Conservation (phyloP, 1,140 invertebrate genomes). For the Pomacea maculata region DNA sequence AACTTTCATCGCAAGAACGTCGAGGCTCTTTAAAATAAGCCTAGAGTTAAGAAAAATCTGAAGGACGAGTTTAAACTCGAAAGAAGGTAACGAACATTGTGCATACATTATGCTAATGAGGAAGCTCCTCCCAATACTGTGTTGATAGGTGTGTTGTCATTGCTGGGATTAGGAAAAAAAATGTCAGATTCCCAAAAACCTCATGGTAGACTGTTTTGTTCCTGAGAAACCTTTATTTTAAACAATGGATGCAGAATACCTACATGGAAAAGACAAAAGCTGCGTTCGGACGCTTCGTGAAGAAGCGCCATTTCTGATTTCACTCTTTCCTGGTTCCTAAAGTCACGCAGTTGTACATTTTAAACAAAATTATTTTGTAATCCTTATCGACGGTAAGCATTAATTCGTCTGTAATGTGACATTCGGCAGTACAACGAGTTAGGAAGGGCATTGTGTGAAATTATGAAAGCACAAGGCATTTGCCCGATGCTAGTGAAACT, state of each 20-base stretch:
- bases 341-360: too few relatives aligned
- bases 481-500: too few relatives aligned
- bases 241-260: neutral
- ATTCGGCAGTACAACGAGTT: too few relatives aligned
- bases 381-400: too few relatives aligned
- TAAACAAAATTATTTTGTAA: too few relatives aligned
- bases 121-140: neutral
- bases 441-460: too few relatives aligned
- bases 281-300: neutral
- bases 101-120: conserved; percentile 35
- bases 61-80: conserved; percentile 27
- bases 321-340: too few relatives aligned
- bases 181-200: neutral
- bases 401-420: too few relatives aligned
- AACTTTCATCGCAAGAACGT: conserved; percentile 26
- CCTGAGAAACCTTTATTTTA: neutral
- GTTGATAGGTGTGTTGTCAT: conserved; percentile 9
- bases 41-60: conserved; percentile 15
- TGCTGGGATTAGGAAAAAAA: neutral
- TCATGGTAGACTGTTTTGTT: neutral
- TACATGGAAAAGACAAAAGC: neutral
- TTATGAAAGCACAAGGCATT: too few relatives aligned
- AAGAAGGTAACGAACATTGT: conserved; percentile 28
- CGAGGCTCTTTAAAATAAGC: conserved; percentile 22
- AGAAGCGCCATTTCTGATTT: too few relatives aligned